A percentile compares a stretch with the other conserved stretches of the same genome.
Evolutionary conservation across 2,113 vertebrate species (phyloP).

Genomic region (Saiga tatarica): DNA sequence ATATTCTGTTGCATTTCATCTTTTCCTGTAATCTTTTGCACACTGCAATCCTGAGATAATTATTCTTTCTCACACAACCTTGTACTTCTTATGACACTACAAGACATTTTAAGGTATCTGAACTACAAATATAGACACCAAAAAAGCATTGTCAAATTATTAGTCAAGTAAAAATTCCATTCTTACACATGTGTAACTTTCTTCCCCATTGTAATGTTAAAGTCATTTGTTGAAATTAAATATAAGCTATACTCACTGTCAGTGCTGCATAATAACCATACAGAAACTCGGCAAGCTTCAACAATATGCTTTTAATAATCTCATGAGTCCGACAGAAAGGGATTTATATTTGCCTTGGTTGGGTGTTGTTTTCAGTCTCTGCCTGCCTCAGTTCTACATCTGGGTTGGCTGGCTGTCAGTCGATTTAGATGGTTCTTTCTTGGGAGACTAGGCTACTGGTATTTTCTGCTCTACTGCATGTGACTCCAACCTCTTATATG

Average conservation of each 20-base stretch:
- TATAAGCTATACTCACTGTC: neutral
- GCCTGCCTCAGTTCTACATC: neutral
- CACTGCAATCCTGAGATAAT: neutral
- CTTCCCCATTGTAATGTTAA: neutral
- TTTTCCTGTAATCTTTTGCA: neutral
- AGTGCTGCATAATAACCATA: neutral
- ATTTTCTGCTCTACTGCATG: neutral
- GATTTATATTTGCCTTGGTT: neutral
- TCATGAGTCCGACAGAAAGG: neutral
- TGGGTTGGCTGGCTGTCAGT: neutral
- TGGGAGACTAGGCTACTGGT: neutral
- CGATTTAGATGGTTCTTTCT: neutral
- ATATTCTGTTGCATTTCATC: neutral
- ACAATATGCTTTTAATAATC: neutral
- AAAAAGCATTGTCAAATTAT: neutral
- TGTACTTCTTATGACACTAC: neutral
- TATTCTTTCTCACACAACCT: neutral
- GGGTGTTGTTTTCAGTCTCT: neutral
- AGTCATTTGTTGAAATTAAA: neutral
- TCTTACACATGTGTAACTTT: neutral
- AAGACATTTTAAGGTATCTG: neutral
- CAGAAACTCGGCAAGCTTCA: neutral
- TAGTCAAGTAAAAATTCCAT: neutral
- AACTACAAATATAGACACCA: neutral
- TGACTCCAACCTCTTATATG: neutral